Conservation (phyloP, 2,888 invertebrate genomes). For the Poecilus cupreus region DNA sequence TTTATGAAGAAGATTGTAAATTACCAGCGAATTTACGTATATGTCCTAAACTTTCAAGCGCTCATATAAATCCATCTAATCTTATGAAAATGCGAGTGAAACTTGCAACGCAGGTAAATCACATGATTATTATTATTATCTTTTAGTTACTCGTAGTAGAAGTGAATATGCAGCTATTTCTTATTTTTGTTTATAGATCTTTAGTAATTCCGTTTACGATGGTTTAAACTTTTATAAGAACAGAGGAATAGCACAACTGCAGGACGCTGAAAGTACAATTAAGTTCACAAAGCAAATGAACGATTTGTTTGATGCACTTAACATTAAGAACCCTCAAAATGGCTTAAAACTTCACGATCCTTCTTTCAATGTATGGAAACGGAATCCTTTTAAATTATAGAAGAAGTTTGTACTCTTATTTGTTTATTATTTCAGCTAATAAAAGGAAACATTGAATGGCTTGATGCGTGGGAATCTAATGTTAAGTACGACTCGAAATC, state of each 20-base stretch:
- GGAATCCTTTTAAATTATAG: too few species aligned
- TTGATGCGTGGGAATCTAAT: too few species aligned
- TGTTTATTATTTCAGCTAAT: too few species aligned
- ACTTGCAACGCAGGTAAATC: conserved; percentile 55
- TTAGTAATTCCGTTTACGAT: conserved; percentile 50
- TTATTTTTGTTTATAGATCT: conserved; percentile 51
- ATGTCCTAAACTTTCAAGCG: conserved; percentile 57
- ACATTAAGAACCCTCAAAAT: conserved; percentile 44
- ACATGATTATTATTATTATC: not conserved
- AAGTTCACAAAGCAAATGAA: conserved; percentile 44
- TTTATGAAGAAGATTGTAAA: conserved; percentile 51
- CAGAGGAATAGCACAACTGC: not conserved
- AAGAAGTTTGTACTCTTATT: too few species aligned
- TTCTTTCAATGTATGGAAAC: too few species aligned
- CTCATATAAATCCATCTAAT: conserved; percentile 54
- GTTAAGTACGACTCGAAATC: too few species aligned
- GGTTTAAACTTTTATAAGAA: conserved; percentile 42
- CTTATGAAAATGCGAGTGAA: conserved; percentile 60
- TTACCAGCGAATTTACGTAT: conserved; percentile 53
- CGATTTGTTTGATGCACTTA: conserved; percentile 39
- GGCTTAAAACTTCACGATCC: too few species aligned
- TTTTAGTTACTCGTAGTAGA: not conserved
- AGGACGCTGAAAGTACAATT: conserved; percentile 36
- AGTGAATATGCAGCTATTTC: too few species aligned
- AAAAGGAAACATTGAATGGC: too few species aligned